These are phyloP conservation scores for Pinna nobilis DNA, from an alignment of 1,140 invertebrate genomes.

Conservation along the genomic window DNA sequence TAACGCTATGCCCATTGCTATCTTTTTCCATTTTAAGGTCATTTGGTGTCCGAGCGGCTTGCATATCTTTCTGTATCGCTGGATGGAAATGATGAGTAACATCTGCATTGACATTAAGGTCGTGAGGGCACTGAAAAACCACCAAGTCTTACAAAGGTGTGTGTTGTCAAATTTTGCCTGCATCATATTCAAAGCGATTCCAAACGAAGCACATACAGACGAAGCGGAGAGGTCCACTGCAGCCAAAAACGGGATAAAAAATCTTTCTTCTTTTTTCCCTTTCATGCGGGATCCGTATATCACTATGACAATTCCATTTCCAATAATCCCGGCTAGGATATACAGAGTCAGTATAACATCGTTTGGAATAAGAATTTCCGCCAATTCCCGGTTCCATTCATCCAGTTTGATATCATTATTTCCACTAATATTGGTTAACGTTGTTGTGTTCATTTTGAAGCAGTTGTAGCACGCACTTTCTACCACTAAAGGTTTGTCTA, in stretches of 20 bases:
- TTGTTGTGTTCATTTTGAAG: too few relatives aligned
- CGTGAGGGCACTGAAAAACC: constrained; percentile 27
- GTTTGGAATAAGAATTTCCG: constrained; percentile 12
- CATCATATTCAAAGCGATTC: constrained; percentile 32
- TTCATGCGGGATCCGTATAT: constrained; percentile 31
- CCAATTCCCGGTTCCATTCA: constrained; percentile 27
- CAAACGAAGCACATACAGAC: constrained; percentile 26
- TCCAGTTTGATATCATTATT: neutral
- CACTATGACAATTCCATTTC: constrained; percentile 30
- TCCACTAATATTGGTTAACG: constrained; percentile 10
- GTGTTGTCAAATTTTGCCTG: constrained; percentile 19
- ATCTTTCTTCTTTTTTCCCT: constrained; percentile 35
- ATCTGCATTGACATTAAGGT: constrained; percentile 15
- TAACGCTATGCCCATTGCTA: constrained; percentile 2
- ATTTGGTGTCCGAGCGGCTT: constrained; percentile 19
- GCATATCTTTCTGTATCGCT: constrained; percentile 18
- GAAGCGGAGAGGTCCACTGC: constrained; percentile 21
- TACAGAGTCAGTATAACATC: constrained; percentile 38
- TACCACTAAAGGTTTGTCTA: too few relatives aligned
- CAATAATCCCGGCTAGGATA: constrained; percentile 22
- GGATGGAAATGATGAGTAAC: constrained; percentile 15
- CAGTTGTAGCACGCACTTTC: too few relatives aligned
- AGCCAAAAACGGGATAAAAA: constrained; percentile 39
- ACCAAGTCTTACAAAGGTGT: constrained; percentile 21
- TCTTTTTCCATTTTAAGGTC: constrained; percentile 4